These are phyloP conservation scores for Drosophila melanosoma DNA, from an alignment of 2,888 invertebrate genomes.

Conservation along the genomic window DNA sequence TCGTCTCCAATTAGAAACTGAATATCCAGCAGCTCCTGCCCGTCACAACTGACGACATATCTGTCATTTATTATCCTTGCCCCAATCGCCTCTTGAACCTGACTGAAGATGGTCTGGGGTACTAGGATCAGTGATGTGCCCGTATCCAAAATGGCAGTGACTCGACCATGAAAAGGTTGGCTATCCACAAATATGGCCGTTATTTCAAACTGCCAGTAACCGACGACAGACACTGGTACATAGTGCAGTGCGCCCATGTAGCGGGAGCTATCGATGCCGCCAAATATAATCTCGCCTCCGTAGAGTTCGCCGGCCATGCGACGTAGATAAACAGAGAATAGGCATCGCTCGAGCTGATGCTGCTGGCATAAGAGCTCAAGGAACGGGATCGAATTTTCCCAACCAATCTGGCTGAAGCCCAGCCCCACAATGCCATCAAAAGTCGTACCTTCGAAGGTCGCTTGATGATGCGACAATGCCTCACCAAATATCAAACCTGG, in stretches of 20 bases:
- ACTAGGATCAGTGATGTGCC: conserved; percentile 59
- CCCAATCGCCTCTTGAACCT: conserved; percentile 25
- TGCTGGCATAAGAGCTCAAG: conserved; percentile 44
- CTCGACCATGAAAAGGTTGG: conserved; percentile 1
- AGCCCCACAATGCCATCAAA: conserved; percentile 68
- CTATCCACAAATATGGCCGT: conserved; percentile 28
- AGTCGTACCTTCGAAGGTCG: conserved; percentile 27
- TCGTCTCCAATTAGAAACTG: conserved; percentile 37
- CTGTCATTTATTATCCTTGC: background rate
- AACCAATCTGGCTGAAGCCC: conserved; percentile 41
- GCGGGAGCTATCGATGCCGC: conserved; percentile 43
- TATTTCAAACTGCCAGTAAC: conserved; percentile 54
- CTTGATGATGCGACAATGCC: conserved; percentile 34
- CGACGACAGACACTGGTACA: conserved; percentile 36
- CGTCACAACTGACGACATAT: conserved; percentile 34
- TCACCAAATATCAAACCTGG: conserved; percentile 53
- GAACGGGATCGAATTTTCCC: conserved; percentile 48
- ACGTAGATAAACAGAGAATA: conserved; percentile 60
- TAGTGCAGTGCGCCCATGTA: conserved; percentile 48
- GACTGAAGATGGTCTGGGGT: conserved; percentile 28
- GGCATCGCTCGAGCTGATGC: conserved; percentile 25
- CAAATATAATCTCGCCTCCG: conserved; percentile 62
- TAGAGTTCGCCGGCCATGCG: background rate
- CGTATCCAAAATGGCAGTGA: conserved; percentile 55
- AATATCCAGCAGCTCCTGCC: conserved; percentile 28